Conservation (phyloP, 1,140 invertebrate species). For the Latrodectus geometricus region DNA sequence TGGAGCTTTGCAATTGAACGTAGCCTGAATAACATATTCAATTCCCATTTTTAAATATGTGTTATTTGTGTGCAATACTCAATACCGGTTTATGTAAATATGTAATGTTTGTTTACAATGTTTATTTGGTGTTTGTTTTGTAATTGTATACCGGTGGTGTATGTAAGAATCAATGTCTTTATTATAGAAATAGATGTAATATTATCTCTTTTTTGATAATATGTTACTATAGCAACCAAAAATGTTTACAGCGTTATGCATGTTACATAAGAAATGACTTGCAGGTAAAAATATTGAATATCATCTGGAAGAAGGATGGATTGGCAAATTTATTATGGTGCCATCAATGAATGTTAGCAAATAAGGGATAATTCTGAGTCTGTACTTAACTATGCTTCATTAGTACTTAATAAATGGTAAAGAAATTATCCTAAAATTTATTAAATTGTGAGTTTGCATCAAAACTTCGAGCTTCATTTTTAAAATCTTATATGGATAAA, state of each 20-base stretch:
- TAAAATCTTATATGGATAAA: not conserved
- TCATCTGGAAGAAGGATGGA: too few relatives aligned
- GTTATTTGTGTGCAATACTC: conserved; percentile 26
- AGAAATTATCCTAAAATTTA: too few relatives aligned
- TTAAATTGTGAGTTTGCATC: not conserved
- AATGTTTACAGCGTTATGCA: too few relatives aligned
- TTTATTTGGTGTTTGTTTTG: conserved; percentile 11
- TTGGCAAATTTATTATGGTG: too few relatives aligned
- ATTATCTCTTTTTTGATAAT: not conserved
- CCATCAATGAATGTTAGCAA: too few relatives aligned
- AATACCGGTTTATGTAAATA: conserved; percentile 57
- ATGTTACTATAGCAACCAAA: too few relatives aligned
- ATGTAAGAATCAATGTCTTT: not conserved
- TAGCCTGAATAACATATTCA: not conserved
- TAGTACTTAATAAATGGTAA: too few relatives aligned
- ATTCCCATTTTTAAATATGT: not conserved
- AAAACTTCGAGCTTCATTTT: conserved; percentile 1
- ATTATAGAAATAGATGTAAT: not conserved
- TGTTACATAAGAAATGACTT: too few relatives aligned
- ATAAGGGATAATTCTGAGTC: too few relatives aligned
- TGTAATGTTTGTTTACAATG: conserved; percentile 11
- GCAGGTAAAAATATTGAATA: too few relatives aligned
- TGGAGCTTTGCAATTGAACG: not conserved
- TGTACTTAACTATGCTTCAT: too few relatives aligned
- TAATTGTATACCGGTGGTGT: not conserved